Base-by-base conservation (phyloP, 2,113 vertebrate genomes). In the Zingel zingel region DNA sequence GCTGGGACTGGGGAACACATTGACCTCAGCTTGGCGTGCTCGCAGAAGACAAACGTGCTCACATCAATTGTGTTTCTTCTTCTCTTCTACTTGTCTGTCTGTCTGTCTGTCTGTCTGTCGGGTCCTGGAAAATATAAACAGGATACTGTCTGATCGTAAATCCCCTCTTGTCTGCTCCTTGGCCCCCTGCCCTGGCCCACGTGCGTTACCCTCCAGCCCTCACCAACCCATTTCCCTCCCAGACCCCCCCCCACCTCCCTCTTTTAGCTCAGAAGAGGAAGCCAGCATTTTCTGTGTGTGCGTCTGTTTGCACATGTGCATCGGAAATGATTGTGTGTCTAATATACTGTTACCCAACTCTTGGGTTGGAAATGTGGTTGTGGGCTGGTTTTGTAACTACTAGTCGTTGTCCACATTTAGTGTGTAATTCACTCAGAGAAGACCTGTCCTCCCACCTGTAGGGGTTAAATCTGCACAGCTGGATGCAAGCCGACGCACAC, bases 121-220 rank as follows among this genome's bases (percentile, higher is more conserved):
- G 85, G 79, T 86, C 88, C 81, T 91, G 88, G 83, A 94, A 92
- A 93, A 93, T 93, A 92, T 95, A 95, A 95, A 96, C 95, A 95
- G 94, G 94, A 95, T 94, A 91, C 88, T 93, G 93, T 94, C 92
- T 95, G 93, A 92, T 93, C 86, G 87, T 94, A 95, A 96, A 94
- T 93, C 92, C 92, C 93, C 88, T 84, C 81, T 86, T 56, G 84
- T 89, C 91, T 86, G 83, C 84, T 86, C 84, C 72, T 86, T 91
- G 84, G 80, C 84, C 86, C 39, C 71, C 45, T 62, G 86, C 84
- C 90, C 88, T 90, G 86, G 76, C 87, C 89, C 89, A 84, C 81
- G 85, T 90, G 85, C 83, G 79, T 79, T 86, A 87, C 68, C 79
- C 85, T 86, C 45, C 79, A 66, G 79, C 77, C 82, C 79, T 86